Evolutionary conservation across 2,888 invertebrate genomes (phyloP).

Genomic region (Sinelater perroti): DNA sequence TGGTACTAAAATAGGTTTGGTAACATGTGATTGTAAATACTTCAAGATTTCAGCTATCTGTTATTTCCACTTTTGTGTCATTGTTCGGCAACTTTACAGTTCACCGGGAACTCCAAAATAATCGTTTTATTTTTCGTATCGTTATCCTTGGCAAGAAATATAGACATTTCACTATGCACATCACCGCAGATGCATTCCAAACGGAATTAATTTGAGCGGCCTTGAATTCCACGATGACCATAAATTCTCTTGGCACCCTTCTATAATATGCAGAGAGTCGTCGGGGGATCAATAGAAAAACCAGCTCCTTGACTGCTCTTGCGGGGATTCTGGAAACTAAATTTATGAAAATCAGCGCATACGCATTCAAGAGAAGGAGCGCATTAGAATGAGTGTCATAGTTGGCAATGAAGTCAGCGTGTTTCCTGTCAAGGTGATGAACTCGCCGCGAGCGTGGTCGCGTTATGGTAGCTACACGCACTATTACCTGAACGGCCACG

Average conservation of each 20-base stretch:
- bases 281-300: slow-evolving; percentile 12
- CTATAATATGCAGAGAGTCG: too few relatives aligned
- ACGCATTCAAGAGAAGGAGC: slow-evolving; percentile 24
- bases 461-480: slow-evolving; percentile 22
- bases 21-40: too few relatives aligned
- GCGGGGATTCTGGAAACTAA: slow-evolving; percentile 6
- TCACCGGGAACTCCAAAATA: too few relatives aligned
- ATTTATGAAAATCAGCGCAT: slow-evolving; percentile 20
- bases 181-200: slow-evolving; percentile 4
- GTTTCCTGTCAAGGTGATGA: slow-evolving; percentile 28
- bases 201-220: slow-evolving; percentile 8
- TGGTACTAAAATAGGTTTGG: too few relatives aligned
- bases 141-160: too few relatives aligned
- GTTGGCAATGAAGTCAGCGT: slow-evolving; percentile 27
- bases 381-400: slow-evolving; percentile 26
- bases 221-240: background rate
- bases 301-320: background rate
- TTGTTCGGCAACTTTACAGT: too few relatives aligned
- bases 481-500: slow-evolving; percentile 19
- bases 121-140: too few relatives aligned
- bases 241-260: too few relatives aligned
- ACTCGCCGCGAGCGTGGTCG: slow-evolving; percentile 12
- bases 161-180: too few relatives aligned
- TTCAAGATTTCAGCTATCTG: too few relatives aligned
- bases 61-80: too few relatives aligned